Conservation (phyloP, 2,113 vertebrate species). For the Sinocyclocheilus rhinocerous region DNA sequence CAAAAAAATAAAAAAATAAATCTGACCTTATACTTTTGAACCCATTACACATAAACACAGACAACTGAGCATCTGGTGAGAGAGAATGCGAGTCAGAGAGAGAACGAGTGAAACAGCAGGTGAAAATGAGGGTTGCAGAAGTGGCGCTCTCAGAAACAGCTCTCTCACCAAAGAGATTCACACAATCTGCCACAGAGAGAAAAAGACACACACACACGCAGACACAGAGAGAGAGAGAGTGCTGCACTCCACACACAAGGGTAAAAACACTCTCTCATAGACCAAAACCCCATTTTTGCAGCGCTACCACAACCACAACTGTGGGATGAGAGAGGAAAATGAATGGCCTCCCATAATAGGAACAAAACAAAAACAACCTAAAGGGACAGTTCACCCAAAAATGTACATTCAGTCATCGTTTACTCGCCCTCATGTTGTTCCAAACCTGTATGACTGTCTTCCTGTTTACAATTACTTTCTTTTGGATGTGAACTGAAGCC, state of each 20-base stretch:
- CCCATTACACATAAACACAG: slow-evolving; percentile 42
- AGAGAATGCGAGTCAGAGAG: too few species aligned
- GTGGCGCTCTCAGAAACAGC: slow-evolving; percentile 11
- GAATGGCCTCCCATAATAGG: not conserved
- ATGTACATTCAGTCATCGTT: slow-evolving; percentile 25
- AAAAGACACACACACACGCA: not conserved
- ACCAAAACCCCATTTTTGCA: slow-evolving; percentile 2
- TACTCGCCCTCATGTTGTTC: not conserved
- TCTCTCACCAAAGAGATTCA: slow-evolving; percentile 12
- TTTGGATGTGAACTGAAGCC: not conserved
- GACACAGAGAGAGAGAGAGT: not conserved
- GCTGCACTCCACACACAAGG: not conserved
- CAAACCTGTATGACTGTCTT: not conserved
- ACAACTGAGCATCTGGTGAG: slow-evolving; percentile 45
- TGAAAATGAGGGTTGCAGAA: slow-evolving; percentile 37
- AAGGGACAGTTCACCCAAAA: slow-evolving; percentile 63
- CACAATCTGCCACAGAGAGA: slow-evolving; percentile 4
- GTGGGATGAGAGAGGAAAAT: not conserved
- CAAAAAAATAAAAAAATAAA: too few species aligned
- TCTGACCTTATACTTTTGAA: not conserved
- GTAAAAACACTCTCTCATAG: not conserved
- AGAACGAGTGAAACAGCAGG: slow-evolving; percentile 34
- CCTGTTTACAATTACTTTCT: not conserved
- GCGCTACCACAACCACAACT: slow-evolving; percentile 16
- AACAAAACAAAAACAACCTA: slow-evolving; percentile 36